These are phyloP conservation scores for Acomys russatus DNA, from an alignment of 2,797 vertebrate genomes.

Conservation along the genomic window DNA sequence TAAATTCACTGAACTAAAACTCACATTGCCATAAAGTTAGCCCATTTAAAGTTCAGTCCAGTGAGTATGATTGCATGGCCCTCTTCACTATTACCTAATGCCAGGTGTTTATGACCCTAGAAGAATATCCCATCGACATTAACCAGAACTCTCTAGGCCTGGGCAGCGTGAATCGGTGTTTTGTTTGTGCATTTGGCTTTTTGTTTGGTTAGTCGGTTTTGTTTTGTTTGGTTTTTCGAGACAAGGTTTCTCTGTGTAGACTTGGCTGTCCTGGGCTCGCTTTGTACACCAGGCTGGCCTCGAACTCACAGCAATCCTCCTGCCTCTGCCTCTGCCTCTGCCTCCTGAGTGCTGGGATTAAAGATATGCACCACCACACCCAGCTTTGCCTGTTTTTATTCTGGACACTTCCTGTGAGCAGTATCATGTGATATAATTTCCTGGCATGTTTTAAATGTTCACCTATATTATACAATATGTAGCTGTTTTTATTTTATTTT, in stretches of 20 bases:
- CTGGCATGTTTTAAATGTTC: background rate
- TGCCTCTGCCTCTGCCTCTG: too few species aligned
- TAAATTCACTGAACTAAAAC: constrained; percentile 24
- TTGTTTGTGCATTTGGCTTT: background rate
- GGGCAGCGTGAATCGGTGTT: background rate
- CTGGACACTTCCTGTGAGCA: background rate
- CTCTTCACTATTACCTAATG: background rate
- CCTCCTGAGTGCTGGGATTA: too few species aligned
- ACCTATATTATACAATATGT: background rate
- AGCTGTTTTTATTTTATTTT: background rate
- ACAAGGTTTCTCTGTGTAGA: too few species aligned
- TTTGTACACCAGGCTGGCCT: too few species aligned
- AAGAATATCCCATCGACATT: background rate
- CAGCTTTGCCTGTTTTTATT: background rate
- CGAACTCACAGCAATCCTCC: too few species aligned
- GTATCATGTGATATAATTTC: background rate
- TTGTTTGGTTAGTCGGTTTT: too few species aligned
- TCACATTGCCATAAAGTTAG: background rate
- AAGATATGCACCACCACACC: too few species aligned
- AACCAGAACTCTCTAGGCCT: background rate
- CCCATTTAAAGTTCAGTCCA: background rate
- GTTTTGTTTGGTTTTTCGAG: too few species aligned
- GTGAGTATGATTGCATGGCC: background rate
- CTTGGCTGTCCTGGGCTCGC: too few species aligned
- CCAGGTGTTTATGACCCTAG: background rate